Evolutionary conservation across 2,113 vertebrate genomes (phyloP).

Genomic region (Saimiri boliviensis): DNA sequence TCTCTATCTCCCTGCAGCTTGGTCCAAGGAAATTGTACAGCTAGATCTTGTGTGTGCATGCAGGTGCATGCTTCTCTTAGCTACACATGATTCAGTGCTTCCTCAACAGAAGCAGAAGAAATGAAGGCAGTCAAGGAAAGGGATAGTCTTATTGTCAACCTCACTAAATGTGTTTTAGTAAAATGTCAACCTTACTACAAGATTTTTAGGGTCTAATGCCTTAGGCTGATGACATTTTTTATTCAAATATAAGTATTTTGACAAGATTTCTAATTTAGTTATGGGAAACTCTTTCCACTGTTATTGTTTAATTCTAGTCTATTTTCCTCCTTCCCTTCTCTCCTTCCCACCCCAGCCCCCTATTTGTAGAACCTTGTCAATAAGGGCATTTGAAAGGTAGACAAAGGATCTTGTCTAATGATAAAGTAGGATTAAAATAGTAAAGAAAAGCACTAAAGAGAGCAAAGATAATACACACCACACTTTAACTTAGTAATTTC

Average conservation of each 20-base stretch:
- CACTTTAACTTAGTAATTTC: background rate
- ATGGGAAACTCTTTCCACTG: background rate
- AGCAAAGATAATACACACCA: background rate
- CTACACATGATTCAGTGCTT: background rate
- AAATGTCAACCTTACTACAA: background rate
- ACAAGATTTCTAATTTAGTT: slow-evolving; percentile 1
- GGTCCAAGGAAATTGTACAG: background rate
- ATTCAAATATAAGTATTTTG: background rate
- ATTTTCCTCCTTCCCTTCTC: background rate
- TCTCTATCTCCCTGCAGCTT: background rate
- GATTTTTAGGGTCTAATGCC: background rate
- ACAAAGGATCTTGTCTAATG: background rate
- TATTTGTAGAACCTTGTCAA: background rate
- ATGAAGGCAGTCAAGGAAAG: background rate
- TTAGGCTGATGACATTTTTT: background rate
- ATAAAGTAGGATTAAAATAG: background rate
- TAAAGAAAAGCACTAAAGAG: background rate
- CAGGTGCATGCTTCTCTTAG: too few species aligned
- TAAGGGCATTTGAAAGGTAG: background rate
- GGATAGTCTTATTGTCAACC: background rate
- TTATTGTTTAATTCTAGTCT: background rate
- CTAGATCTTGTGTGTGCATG: background rate
- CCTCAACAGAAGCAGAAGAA: background rate
- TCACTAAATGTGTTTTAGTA: too few species aligned
- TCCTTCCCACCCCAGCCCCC: too few species aligned